Conservation (phyloP, 64 coral and sea anemone species). For the Platygyra sinensis region DNA sequence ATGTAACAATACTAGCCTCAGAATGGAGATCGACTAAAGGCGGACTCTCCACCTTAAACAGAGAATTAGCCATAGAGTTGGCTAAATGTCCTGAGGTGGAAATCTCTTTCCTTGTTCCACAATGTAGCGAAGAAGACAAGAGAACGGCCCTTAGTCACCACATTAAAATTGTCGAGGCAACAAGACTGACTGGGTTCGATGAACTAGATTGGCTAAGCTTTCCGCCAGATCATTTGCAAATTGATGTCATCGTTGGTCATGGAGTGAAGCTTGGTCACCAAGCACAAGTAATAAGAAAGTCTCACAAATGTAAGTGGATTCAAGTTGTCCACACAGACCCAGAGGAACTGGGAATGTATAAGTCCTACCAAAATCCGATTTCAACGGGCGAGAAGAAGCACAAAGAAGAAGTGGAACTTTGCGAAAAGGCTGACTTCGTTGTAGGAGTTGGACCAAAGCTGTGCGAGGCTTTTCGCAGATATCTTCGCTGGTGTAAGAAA, state of each 20-base stretch:
- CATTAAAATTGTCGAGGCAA: neutral
- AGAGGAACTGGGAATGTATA: slow-evolving; percentile 3
- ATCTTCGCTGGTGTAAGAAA: too few species aligned
- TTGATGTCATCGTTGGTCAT: slow-evolving; percentile 13
- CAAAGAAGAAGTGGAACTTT: slow-evolving; percentile 5
- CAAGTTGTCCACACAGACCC: slow-evolving; percentile 39
- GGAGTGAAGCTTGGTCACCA: slow-evolving; percentile 1
- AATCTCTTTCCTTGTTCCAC: neutral
- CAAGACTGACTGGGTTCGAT: neutral
- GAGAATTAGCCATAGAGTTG: slow-evolving; percentile 27
- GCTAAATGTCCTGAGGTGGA: slow-evolving; percentile 20
- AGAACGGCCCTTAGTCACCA: too few species aligned
- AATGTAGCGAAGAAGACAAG: too few species aligned
- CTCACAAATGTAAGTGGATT: neutral
- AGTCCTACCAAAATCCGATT: slow-evolving; percentile 7
- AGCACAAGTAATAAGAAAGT: neutral
- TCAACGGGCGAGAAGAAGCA: slow-evolving; percentile 1
- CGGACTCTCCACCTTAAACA: slow-evolving; percentile 5
- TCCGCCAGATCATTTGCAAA: neutral
- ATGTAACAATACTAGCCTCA: too few species aligned
- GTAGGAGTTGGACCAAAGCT: slow-evolving; percentile 1
- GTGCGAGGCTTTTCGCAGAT: neutral
- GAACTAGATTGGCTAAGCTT: neutral
- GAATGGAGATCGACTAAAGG: slow-evolving; percentile 14
- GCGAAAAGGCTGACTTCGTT: slow-evolving; percentile 10